These are phyloP conservation scores for Nycteola revayana DNA, from an alignment of 2,888 invertebrate genomes.

Conservation along the genomic window DNA sequence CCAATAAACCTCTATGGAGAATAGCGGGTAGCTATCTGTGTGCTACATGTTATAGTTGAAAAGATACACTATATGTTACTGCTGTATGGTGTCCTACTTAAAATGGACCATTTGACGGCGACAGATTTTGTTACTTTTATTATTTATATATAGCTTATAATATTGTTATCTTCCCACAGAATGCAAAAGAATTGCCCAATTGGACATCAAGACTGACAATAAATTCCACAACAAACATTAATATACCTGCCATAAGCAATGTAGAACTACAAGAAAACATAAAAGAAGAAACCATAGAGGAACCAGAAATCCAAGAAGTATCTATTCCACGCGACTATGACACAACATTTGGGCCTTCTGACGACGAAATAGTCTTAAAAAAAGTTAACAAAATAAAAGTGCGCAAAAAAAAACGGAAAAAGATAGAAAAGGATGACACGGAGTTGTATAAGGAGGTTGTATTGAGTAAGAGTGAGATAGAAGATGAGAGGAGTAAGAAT, in stretches of 20 bases:
- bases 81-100: too few relatives aligned
- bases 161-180: too few relatives aligned
- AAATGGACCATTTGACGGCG: too few relatives aligned
- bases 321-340: conserved; percentile 9
- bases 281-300: conserved; percentile 1
- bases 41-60: too few relatives aligned
- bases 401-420: conserved; percentile 12
- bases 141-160: too few relatives aligned
- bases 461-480: conserved; percentile 46
- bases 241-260: neutral
- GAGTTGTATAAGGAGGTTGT: conserved; percentile 47
- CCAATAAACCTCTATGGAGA: too few relatives aligned
- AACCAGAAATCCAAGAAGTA: neutral
- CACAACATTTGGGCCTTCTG: conserved; percentile 5
- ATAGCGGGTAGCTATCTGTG: too few relatives aligned
- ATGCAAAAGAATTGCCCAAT: neutral
- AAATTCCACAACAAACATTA: conserved; percentile 1
- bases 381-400: too few relatives aligned
- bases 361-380: conserved; percentile 19
- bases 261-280: conserved; percentile 10
- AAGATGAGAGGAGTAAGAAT: conserved; percentile 47
- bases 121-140: too few relatives aligned
- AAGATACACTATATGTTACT: too few relatives aligned
- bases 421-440: conserved; percentile 6
- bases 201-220: neutral